Base-by-base conservation (phyloP, 1,140 invertebrate species). In the Brachionus sp. region DNA sequence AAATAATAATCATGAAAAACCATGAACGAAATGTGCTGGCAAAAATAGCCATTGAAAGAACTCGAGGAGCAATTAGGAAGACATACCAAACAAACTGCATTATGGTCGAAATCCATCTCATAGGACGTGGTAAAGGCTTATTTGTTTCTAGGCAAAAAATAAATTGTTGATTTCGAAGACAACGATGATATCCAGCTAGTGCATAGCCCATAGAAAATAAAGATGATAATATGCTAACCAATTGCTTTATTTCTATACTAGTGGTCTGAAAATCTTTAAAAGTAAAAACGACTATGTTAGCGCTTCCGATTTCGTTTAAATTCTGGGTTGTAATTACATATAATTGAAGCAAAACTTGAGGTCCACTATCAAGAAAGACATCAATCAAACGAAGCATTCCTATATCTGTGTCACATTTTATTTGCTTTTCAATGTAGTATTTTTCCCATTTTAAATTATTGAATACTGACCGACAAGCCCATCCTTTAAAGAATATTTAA, bases 381-480 rank as follows among this genome's bases (percentile, higher is more conserved):
- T 82, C 80, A 19, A 82, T 66, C 33, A 82, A 33, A 33, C 80
- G 80, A 19, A 82, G 35, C 57, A 82, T 66, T 7, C 57, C 80
- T 5, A 82, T 82, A 29, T 82, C 80, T 50, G 80, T 66, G 53
- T 82, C 80, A 44, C 57, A 66, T 82, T 66, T 66, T 44, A 82
- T 82, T 68, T 82, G 80, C 19, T 82, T 82, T 66, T 66, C 57
- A n/a, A 82, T 66, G 13, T 68, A 82, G 35, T 66, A 82, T 50
- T 66, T 66, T 82, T 66, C 57, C 80, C 80, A 82, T 70, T 82
- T 82, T 13, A 66, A n/a, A 70, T 82, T 82, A 16, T 82, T 16
- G 19, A 62, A 62, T 62, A 80, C 7, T 10, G 50, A 66, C 6
- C 77, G 50, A 80, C 77, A 80, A 29, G 77, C 77, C 77, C 77